A percentile compares a stretch with the other conserved stretches of the same genome.
Evolutionary conservation across 2,888 invertebrate species (phyloP).

Genomic region (Spatulosminthurus flaviceps): DNA sequence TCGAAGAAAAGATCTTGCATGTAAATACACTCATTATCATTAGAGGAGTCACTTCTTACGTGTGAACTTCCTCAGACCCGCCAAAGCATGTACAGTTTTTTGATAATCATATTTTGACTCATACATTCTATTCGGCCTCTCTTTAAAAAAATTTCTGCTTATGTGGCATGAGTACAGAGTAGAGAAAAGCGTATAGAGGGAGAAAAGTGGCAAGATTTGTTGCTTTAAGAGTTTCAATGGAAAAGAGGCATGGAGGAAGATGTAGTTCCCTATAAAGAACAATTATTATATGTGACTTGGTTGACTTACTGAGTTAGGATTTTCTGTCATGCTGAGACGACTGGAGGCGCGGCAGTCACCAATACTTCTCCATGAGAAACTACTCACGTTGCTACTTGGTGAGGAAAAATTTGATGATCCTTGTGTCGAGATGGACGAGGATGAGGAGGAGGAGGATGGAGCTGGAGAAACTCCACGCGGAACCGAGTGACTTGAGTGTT

Average conservation of each 20-base stretch:
- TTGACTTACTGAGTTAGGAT: slow-evolving; percentile 51
- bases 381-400: slow-evolving; percentile 35
- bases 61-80: slow-evolving; percentile 31
- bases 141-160: no score
- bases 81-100: neutral
- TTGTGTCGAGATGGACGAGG: slow-evolving; percentile 52
- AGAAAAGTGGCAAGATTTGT: neutral
- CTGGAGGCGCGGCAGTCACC: slow-evolving; percentile 49
- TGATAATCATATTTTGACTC: slow-evolving; percentile 10
- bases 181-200: neutral
- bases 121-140: neutral
- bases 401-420: slow-evolving; percentile 50
- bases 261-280: slow-evolving; percentile 10
- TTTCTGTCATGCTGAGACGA: slow-evolving; percentile 53
- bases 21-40: slow-evolving; percentile 45
- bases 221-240: no score
- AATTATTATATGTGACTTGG: slow-evolving; percentile 1
- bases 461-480: slow-evolving; percentile 54
- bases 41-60: slow-evolving; percentile 40
- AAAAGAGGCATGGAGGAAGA: no score
- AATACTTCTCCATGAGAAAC: slow-evolving; percentile 46
- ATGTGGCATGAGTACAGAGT: neutral
- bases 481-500: slow-evolving; percentile 38
- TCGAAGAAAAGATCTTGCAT: slow-evolving; percentile 42
- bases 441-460: slow-evolving; percentile 52